Conservation (phyloP, 2,888 invertebrate genomes). For the Aphodius sticticus region DNA sequence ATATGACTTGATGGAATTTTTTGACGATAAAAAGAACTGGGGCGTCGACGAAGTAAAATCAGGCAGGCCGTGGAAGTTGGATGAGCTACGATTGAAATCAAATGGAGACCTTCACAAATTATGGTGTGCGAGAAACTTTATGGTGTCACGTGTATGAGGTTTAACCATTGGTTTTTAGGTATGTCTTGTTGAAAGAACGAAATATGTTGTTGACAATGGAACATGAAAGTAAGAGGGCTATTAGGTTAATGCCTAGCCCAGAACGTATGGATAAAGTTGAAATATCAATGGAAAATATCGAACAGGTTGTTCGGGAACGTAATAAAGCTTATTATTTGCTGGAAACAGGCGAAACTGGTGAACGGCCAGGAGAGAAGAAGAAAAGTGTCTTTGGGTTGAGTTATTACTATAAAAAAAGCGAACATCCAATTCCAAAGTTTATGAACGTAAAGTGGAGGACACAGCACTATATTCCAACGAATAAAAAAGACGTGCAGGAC, state of each 20-base stretch:
- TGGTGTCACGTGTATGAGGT: conserved; percentile 8
- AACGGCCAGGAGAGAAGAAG: conserved; percentile 71
- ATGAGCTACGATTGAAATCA: conserved; percentile 93
- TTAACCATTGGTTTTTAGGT: conserved; percentile 62
- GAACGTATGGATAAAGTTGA: conserved; percentile 94
- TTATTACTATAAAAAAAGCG: conserved; percentile 65
- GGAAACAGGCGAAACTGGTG: conserved; percentile 89
- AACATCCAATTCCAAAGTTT: conserved; percentile 72
- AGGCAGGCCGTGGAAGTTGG: conserved; percentile 87
- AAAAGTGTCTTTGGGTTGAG: conserved; percentile 69
- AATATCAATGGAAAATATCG: conserved; percentile 93
- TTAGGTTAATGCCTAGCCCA: conserved; percentile 83
- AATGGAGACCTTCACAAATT: conserved; percentile 96
- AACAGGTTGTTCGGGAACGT: conserved; percentile 89
- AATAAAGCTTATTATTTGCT: conserved; percentile 88
- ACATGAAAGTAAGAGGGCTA: conserved; percentile 74
- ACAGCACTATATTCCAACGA: conserved; percentile 64
- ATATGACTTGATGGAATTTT: conserved; percentile 83
- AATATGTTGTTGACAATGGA: conserved; percentile 99
- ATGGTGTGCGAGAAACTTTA: conserved; percentile 71
- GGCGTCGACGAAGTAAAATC: conserved; percentile 75
- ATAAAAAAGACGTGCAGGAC: conserved; percentile 69
- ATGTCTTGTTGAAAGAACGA: conserved; percentile 88
- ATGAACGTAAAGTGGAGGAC: conserved; percentile 73
- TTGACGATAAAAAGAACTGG: conserved; percentile 88